phyloP scores from a whole-genome alignment of 2,113 vertebrate genomes.

The Chiloscyllium plagiosum region DNA sequence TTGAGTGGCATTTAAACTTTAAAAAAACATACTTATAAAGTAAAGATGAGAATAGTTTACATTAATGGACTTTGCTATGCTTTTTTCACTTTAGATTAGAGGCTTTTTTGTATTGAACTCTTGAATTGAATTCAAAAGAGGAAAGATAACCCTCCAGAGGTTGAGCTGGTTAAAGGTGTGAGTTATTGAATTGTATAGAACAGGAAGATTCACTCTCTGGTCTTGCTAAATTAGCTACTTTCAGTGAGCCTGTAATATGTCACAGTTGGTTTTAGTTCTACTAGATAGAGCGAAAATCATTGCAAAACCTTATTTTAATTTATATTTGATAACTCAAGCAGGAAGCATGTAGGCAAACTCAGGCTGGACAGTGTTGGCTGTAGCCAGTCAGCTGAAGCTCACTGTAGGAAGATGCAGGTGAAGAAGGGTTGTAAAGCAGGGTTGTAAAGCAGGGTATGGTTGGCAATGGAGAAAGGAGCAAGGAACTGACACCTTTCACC shows the following conservation, averaged over 20 bases:
- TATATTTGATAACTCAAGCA: not conserved
- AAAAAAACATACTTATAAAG: constrained; percentile 8
- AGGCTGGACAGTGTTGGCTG: not conserved
- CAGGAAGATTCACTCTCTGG: not conserved
- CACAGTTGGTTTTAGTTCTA: not conserved
- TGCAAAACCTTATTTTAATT: not conserved
- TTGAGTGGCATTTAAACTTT: not conserved
- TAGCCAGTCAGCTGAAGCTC: not conserved
- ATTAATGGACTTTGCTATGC: not conserved
- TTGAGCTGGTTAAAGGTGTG: not conserved
- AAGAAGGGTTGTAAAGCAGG: not conserved
- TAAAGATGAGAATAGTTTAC: not conserved
- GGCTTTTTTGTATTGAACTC: not conserved
- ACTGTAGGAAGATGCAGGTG: not conserved
- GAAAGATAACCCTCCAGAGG: not conserved
- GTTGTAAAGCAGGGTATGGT: not conserved
- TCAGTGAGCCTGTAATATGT: not conserved
- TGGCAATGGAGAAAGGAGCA: not conserved
- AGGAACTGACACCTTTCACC: not conserved
- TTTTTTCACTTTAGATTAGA: not conserved
- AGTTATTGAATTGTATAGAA: not conserved
- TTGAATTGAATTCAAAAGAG: not conserved
- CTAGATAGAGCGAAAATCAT: not conserved
- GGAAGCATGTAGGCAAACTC: not conserved
- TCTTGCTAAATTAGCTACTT: not conserved